A percentile compares a stretch with the other conserved stretches of the same genome.
phyloP scores from a whole-genome alignment of 1,140 invertebrate species.

The Pogonognathellus flavescens region DNA sequence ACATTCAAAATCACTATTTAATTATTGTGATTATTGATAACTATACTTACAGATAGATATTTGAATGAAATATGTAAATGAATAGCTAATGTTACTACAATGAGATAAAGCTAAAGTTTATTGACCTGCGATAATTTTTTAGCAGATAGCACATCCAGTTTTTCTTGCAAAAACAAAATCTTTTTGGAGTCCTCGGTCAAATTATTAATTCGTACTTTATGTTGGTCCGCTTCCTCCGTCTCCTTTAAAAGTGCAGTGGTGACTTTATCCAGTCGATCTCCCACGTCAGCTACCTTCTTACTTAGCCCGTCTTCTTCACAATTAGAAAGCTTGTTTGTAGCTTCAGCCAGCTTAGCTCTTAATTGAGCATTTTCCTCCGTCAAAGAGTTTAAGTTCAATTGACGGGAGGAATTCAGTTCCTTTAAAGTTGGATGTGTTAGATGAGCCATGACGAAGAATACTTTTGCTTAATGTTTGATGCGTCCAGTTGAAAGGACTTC shows the following conservation, averaged over 20 bases:
- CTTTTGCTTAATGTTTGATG: too few relatives aligned
- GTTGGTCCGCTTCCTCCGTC: not conserved
- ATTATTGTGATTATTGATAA: too few relatives aligned
- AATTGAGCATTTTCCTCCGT: not conserved
- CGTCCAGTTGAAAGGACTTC: too few relatives aligned
- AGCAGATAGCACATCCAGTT: not conserved
- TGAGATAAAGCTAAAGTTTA: too few relatives aligned
- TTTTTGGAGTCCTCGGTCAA: not conserved
- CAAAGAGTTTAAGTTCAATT: not conserved
- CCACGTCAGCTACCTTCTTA: not conserved
- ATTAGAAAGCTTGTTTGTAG: not conserved
- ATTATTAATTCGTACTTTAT: not conserved
- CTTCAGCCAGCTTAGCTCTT: not conserved
- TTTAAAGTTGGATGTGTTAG: not conserved
- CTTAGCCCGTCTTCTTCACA: not conserved
- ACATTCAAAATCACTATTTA: too few relatives aligned
- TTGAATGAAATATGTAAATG: too few relatives aligned
- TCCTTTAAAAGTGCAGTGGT: not conserved
- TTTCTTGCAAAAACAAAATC: not conserved
- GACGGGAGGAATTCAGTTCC: not conserved
- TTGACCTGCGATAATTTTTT: not conserved
- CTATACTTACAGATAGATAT: too few relatives aligned
- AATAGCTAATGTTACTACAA: too few relatives aligned
- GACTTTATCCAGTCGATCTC: not conserved
- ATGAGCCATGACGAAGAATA: too few relatives aligned